These are phyloP conservation scores for Jaculus jaculus DNA, from an alignment of 2,113 vertebrate genomes.

Conservation along the genomic window DNA sequence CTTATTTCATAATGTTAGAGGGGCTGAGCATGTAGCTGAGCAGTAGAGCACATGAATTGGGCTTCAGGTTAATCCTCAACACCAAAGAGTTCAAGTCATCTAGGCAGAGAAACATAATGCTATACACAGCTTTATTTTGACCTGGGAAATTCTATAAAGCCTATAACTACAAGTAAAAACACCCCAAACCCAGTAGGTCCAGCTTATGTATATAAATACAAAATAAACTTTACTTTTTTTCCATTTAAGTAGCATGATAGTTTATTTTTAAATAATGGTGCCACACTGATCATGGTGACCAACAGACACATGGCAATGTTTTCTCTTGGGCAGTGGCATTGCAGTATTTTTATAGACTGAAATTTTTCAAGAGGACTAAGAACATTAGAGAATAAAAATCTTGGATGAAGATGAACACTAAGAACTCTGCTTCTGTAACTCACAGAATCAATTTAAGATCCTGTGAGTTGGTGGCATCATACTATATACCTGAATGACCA, in stretches of 20 bases:
- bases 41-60: background rate
- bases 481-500: slow-evolving; percentile 25
- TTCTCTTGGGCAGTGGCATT: slow-evolving; percentile 70
- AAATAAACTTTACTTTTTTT: too few species aligned
- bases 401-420: slow-evolving; percentile 57
- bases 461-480: slow-evolving; percentile 33
- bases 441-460: slow-evolving; percentile 45
- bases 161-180: background rate
- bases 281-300: slow-evolving; percentile 73
- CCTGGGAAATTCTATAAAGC: background rate
- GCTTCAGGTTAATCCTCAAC: background rate
- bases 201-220: too few species aligned
- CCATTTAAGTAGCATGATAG: too few species aligned
- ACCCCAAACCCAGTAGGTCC: background rate
- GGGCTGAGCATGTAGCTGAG: background rate
- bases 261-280: slow-evolving; percentile 70
- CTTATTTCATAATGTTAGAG: background rate
- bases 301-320: slow-evolving; percentile 82
- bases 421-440: slow-evolving; percentile 38
- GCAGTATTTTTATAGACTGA: slow-evolving; percentile 73
- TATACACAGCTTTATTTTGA: background rate
- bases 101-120: background rate
- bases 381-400: slow-evolving; percentile 65
- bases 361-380: slow-evolving; percentile 77
- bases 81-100: background rate